phyloP scores from a whole-genome alignment of 1,140 invertebrate genomes.

The Plutomurus gul region DNA sequence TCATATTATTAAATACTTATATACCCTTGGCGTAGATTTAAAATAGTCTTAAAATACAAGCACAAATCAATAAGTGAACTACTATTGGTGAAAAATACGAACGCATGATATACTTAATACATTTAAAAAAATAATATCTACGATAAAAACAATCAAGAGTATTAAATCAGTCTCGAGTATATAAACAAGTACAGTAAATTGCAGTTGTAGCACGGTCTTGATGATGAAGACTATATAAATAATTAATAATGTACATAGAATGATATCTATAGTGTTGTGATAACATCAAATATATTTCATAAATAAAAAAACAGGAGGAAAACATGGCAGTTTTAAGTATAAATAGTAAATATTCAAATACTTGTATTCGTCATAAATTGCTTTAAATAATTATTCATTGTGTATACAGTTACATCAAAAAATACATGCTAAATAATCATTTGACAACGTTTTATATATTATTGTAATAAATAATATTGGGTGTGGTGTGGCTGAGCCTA shows the following conservation, averaged over 20 bases:
- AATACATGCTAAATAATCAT: neutral
- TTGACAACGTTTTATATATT: no score
- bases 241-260: neutral
- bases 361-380: no score
- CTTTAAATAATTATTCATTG: neutral
- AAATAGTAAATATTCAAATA: neutral
- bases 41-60: no score
- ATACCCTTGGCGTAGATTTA: no score
- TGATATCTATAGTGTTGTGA: neutral
- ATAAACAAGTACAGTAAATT: neutral
- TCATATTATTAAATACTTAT: no score
- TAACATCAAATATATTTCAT: no score
- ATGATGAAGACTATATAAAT: neutral
- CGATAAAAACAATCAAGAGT: constrained; percentile 4
- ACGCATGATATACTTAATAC: no score
- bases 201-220: neutral
- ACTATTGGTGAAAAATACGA: no score
- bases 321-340: neutral
- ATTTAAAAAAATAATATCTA: no score
- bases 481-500: no score
- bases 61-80: no score
- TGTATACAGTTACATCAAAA: neutral
- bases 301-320: neutral
- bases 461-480: no score
- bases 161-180: constrained; percentile 29